Conservation (phyloP, 1,140 invertebrate species). For the Heliothis virescens region DNA sequence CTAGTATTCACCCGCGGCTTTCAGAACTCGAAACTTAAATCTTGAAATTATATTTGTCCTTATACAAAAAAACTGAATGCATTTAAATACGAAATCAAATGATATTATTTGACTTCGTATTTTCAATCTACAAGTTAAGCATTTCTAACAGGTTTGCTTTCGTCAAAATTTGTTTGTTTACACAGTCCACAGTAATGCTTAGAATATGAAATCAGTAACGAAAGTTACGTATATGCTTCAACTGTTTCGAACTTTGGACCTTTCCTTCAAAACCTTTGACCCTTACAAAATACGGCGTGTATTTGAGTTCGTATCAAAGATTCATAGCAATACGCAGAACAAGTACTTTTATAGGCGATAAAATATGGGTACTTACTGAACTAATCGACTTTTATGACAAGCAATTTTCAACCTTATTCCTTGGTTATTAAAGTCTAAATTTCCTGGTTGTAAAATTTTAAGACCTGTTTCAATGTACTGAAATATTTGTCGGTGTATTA, state of each 20-base stretch:
- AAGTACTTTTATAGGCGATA: neutral
- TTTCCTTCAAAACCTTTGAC: conserved; percentile 21
- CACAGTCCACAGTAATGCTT: no score
- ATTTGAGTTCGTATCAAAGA: conserved; percentile 13
- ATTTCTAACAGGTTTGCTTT: no score
- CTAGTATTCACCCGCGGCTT: no score
- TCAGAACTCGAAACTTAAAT: neutral
- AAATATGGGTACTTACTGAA: neutral
- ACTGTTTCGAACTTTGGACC: neutral
- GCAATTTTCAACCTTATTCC: neutral
- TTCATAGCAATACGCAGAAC: conserved; percentile 18
- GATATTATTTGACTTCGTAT: no score
- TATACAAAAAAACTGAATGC: no score
- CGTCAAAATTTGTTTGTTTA: no score
- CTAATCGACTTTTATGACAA: neutral
- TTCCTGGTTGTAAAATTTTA: neutral
- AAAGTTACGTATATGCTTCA: neutral
- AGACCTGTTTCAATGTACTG: neutral
- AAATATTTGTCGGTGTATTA: neutral
- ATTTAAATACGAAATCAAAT: no score
- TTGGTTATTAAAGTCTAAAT: neutral
- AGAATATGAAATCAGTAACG: neutral
- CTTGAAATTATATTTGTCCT: no score
- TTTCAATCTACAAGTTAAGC: no score
- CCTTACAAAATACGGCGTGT: neutral